Evolutionary conservation across 2,888 invertebrate genomes (phyloP), one percentile per base, ranked within the genome.

Genomic region (Plusia festucae): DNA sequence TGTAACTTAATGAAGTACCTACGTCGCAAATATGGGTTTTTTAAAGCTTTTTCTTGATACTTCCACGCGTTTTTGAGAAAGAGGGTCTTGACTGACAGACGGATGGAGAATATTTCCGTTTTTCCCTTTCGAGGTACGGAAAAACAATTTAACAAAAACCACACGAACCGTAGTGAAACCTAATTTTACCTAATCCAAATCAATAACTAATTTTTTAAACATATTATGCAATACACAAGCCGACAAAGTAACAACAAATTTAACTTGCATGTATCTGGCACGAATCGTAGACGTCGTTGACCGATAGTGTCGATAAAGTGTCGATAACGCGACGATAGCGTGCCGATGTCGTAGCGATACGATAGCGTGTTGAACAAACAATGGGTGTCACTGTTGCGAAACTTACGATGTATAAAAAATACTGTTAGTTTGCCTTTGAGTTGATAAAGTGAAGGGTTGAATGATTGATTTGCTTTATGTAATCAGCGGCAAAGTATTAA

Each of bases 381-480:
- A 77, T 68, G 52, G 72, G 65, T 67, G 62, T 60, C 68, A 62
- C 76, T 84, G 73, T 88, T 88, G 88, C 89, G 84, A 88, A 88
- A 88, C 78, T 67, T 27, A 65, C 55, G 53, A 57, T 72, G 60
- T 62, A 52, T 68, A 32, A 68, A 55, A 60, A 70, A 61, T 16
- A 44, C 30, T 52, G 44, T 22, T 30, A 20, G 46, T 46, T 46
- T 13, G 13, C 16, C 16, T 16, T 2, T n/a, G 40, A n/a, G 6
- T 40, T n/a, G 40, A 9, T 40, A n/a, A n/a, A 49, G 46, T 9
- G 46, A 20, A 20, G 46, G 46, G 46, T 49, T 18, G 18, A 49
- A 20, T 49, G 18, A 49, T 49, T 18, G 18, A 49, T 49, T 49
- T 49, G 46, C 9, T 11, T 49, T 18, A 20, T 49, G 11, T 49